Conservation (phyloP, 2,888 invertebrate species). For the Lasius platythorax region DNA sequence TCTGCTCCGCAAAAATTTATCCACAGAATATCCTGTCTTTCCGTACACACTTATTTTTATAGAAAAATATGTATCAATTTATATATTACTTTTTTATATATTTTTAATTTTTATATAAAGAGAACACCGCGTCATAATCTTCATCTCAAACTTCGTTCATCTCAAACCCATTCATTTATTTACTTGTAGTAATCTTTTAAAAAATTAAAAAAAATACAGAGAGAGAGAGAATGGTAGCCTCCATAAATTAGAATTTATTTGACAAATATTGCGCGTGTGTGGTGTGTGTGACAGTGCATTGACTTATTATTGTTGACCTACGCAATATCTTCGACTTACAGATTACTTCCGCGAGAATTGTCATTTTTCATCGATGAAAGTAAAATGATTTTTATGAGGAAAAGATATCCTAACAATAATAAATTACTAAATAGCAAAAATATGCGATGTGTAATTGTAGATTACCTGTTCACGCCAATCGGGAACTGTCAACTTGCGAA, state of each 20-base stretch:
- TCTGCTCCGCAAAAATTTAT: neutral
- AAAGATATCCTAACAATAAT: neutral
- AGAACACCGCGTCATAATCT: neutral
- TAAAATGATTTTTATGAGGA: neutral
- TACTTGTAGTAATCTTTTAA: neutral
- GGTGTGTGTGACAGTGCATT: neutral
- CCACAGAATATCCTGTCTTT: neutral
- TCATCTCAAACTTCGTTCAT: neutral
- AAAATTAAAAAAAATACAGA: neutral
- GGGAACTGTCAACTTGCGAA: neutral
- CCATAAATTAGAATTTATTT: neutral
- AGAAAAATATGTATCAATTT: too few species aligned
- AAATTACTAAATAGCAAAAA: neutral
- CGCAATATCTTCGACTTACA: neutral
- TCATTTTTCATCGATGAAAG: neutral
- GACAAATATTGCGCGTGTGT: neutral
- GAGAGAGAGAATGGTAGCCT: neutral
- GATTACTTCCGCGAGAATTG: neutral
- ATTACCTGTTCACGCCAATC: conserved; percentile 29
- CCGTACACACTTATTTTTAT: neutral
- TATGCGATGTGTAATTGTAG: neutral
- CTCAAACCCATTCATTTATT: neutral
- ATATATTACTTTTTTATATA: too few species aligned
- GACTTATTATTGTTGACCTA: neutral
- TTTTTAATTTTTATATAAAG: too few species aligned